Evolutionary conservation across 2,113 vertebrate species (phyloP), one percentile per base, ranked within the genome.

Genomic region (Ceyx margarethae): DNA sequence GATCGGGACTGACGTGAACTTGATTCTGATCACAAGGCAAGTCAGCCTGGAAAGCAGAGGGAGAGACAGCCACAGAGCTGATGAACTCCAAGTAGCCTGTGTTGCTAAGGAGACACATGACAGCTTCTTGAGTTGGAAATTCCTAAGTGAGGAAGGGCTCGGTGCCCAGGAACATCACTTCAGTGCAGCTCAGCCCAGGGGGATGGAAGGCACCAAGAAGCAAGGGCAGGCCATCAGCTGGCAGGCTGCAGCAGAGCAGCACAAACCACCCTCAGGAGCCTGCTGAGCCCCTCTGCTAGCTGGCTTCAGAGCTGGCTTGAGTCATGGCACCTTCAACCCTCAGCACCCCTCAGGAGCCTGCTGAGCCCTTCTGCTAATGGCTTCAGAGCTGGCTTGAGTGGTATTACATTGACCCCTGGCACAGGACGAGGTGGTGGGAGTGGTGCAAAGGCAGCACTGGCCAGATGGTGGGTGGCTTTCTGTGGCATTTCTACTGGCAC

Each of bases 51-150:
- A 33, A 81, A 83, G 77, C 3, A 94, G 73, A 80, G 35, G 50
- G 56, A 85, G 73, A 71, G 37, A 72, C 71, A 81, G 53, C 62
- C 58, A 40, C 35, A 21, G 61, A 91, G 74, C 61, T 2, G 5
- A 35, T 20, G 73, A 79, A 61, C 83, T 80, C 77, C 6, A 2
- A 62, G 81, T 19, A 84, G 85, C 61, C 62, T 71, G 28, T 87
- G 94, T 85, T 94, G 90, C 94, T 94, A 91, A 35, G 90, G 78
- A 87, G 87, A 94, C 74, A 74, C 29, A 42, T 51, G 14, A 53
- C 40, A 77, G 68, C 46, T 81, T 46, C 71, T 67, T 45, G n/a
- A 75, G 40, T 7, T 60, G 66, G 75, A 79, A 64, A 31, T 81
- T 60, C 74, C 81, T 43, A 57, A 46, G 48, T 43, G 53, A 46